Conservation (phyloP, 1,140 invertebrate species). For the Caerostris extrusa region DNA sequence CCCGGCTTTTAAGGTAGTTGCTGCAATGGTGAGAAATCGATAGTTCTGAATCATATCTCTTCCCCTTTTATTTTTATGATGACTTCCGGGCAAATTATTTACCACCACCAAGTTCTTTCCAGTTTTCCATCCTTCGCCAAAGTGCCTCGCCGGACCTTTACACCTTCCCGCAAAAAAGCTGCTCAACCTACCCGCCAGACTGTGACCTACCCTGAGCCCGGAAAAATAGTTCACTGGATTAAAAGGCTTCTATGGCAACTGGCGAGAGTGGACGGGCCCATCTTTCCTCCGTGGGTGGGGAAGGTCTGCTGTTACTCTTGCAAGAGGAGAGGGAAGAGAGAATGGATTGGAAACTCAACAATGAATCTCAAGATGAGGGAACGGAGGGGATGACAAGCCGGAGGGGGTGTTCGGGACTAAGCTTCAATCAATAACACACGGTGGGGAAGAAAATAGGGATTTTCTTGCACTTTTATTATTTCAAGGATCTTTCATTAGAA, state of each 20-base stretch:
- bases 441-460: conserved; percentile 42
- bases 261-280: conserved; percentile 59
- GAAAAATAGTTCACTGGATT: conserved; percentile 55
- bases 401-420: conserved; percentile 45
- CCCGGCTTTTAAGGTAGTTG: conserved; percentile 67
- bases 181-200: background rate
- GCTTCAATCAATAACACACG: conserved; percentile 68
- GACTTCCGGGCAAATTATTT: conserved; percentile 11
- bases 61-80: background rate
- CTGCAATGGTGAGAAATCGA: conserved; percentile 52
- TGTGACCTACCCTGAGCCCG: conserved; percentile 37
- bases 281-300: conserved; percentile 21
- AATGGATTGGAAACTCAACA: conserved; percentile 69
- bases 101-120: conserved; percentile 6
- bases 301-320: conserved; percentile 4
- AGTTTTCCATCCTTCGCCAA: conserved; percentile 33
- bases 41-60: conserved; percentile 64
- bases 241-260: conserved; percentile 45
- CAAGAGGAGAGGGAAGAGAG: background rate
- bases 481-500: conserved; percentile 69
- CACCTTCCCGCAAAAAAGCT: background rate
- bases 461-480: conserved; percentile 46
- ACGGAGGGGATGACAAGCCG: background rate
- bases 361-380: conserved; percentile 42
- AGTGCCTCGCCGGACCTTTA: background rate